These are phyloP conservation scores for Dromococcyx pavoninus DNA, from an alignment of 2,797 vertebrate species.

Conservation along the genomic window DNA sequence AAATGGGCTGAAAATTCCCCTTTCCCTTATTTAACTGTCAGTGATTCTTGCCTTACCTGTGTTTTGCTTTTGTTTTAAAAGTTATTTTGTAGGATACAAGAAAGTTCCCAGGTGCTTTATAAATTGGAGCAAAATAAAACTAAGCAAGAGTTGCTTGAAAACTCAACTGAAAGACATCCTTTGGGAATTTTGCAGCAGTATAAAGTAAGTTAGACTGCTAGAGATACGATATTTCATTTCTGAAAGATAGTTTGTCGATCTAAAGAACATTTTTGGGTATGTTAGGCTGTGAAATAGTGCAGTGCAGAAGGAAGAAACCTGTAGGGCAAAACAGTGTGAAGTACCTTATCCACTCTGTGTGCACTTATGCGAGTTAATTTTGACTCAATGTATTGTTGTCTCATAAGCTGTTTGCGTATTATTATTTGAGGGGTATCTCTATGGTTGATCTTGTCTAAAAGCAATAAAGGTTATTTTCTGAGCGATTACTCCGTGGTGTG, in stretches of 20 bases:
- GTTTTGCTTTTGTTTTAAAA: slow-evolving; percentile 64
- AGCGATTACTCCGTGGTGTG: neutral
- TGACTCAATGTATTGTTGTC: neutral
- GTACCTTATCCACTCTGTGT: neutral
- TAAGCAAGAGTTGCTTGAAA: slow-evolving; percentile 33
- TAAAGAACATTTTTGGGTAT: neutral
- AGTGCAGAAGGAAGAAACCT: neutral
- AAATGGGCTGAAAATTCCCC: neutral
- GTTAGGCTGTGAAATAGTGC: neutral
- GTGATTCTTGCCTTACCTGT: neutral
- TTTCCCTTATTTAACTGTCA: neutral
- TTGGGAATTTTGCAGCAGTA: slow-evolving; percentile 71
- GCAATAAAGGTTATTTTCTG: neutral
- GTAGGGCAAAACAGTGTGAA: neutral
- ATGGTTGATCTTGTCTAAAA: neutral
- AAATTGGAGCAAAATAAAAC: slow-evolving; percentile 77
- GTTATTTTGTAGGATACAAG: slow-evolving; percentile 89
- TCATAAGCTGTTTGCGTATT: neutral
- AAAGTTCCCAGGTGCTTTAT: slow-evolving; percentile 87
- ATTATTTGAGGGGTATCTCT: neutral
- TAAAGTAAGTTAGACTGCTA: slow-evolving; percentile 63
- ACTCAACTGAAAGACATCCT: slow-evolving; percentile 25
- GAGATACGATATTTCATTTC: neutral
- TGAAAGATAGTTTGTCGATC: neutral
- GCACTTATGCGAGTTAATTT: neutral